Base-by-base conservation (phyloP, 2,888 invertebrate genomes). In the Formica aserva region DNA sequence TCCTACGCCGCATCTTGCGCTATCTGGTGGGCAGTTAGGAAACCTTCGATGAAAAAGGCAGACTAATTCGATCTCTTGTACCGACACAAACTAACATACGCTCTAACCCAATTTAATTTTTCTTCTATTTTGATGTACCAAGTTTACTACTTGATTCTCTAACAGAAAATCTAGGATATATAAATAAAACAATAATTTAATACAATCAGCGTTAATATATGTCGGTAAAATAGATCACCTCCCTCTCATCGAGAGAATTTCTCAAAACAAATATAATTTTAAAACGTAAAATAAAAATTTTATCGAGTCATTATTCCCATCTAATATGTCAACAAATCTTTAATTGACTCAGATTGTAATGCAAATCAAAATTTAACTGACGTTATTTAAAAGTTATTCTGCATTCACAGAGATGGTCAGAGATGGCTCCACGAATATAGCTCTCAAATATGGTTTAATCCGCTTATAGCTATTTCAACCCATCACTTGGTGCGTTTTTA, bases 1-100 rank as follows among this genome's bases (percentile, higher is more conserved):
- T 89, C 77, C 67, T 57, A 69, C 81, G 55, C 41, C 76, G 65
- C 67, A 48, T 13, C 11, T 6, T n/a, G 57, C 88, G 88, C 85
- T 85, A 88, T 85, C 89, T 74, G 0, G 8, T 86, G 87, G 82
- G 8, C 8, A n/a, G 6, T 2, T 13, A 0, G 3, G 52, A 48
- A 22, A 45, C 38, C 15, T 29, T 26, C n/a, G n/a, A 66, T 29
- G 8, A 18, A 13, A 35, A 8, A 1, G 1, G n/a, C 52, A 13
- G 11, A 5, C 0, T n/a, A 2, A 8, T 52, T 52, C 3, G 8
- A 8, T 52, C n/a, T 52, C n/a, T 52, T 52, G 18, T 48, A 52
- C 8, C 52, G 52, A 52, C 18, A 6, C n/a, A n/a, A 52, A 8
- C n/a, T n/a, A 52, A 52, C 3, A 8, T 1, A 35, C 35, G 6